phyloP scores from a whole-genome alignment of 1,140 invertebrate genomes.

The Drosophila leontia region DNA sequence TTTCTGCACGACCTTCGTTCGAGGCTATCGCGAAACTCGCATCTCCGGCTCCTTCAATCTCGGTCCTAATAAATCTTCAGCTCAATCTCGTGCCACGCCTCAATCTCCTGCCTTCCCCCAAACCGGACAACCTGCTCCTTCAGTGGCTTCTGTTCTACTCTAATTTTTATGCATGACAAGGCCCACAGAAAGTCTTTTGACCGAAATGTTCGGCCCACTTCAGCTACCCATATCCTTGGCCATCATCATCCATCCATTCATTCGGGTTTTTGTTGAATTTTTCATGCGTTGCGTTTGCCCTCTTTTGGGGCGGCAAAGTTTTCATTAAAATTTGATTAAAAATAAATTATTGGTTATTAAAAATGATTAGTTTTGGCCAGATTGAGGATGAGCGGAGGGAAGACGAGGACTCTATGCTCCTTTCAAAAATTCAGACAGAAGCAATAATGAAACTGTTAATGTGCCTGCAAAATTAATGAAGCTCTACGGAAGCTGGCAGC shows the following conservation, averaged over 20 bases:
- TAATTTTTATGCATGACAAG: slow-evolving; percentile 81
- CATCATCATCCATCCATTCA: slow-evolving; percentile 8
- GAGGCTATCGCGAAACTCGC: slow-evolving; percentile 37
- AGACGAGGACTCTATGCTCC: slow-evolving; percentile 2
- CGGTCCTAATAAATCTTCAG: slow-evolving; percentile 55
- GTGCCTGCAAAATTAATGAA: slow-evolving; percentile 63
- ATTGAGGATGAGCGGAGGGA: slow-evolving; percentile 20
- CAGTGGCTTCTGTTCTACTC: slow-evolving; percentile 59
- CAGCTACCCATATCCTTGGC: slow-evolving; percentile 18
- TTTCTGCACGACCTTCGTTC: slow-evolving; percentile 71
- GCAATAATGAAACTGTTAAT: slow-evolving; percentile 79
- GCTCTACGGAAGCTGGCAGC: slow-evolving; percentile 39
- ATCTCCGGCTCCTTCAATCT: slow-evolving; percentile 52
- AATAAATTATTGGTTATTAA: slow-evolving; percentile 84
- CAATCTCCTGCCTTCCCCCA: not conserved
- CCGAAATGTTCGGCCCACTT: slow-evolving; percentile 44
- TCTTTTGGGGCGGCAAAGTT: slow-evolving; percentile 58
- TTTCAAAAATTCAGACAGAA: slow-evolving; percentile 44
- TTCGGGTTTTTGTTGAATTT: slow-evolving; percentile 59
- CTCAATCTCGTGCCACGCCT: slow-evolving; percentile 70
- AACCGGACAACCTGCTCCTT: not conserved
- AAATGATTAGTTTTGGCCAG: slow-evolving; percentile 79
- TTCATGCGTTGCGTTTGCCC: slow-evolving; percentile 50
- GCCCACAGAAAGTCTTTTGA: slow-evolving; percentile 48
- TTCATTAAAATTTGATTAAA: slow-evolving; percentile 83